These are phyloP conservation scores for Caenorhabditis parvicauda DNA, from an alignment of 2,888 invertebrate species.

Conservation along the genomic window DNA sequence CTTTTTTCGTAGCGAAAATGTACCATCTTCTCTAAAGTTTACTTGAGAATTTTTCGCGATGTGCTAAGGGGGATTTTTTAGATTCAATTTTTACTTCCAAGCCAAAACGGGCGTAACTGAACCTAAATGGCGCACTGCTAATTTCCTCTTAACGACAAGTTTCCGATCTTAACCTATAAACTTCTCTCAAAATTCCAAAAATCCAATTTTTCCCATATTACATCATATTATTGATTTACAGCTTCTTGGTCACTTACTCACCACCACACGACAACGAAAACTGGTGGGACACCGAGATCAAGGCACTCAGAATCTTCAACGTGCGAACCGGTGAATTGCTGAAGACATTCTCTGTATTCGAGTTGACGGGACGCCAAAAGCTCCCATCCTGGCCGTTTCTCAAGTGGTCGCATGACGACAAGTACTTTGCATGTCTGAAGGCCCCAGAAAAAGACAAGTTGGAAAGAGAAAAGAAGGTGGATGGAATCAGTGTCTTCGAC, in stretches of 20 bases:
- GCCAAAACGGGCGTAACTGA: too few relatives aligned
- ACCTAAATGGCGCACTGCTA: too few relatives aligned
- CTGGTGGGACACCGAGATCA: slow-evolving; percentile 72
- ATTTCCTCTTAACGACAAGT: not conserved
- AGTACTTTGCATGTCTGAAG: slow-evolving; percentile 58
- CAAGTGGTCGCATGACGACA: slow-evolving; percentile 61
- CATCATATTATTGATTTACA: slow-evolving; percentile 51
- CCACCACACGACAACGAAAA: slow-evolving; percentile 68
- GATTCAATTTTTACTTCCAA: too few relatives aligned
- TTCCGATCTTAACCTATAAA: too few relatives aligned
- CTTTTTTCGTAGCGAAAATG: slow-evolving; percentile 8
- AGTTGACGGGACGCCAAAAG: slow-evolving; percentile 37
- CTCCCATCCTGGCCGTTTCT: slow-evolving; percentile 66
- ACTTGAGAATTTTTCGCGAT: too few relatives aligned
- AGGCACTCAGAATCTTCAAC: slow-evolving; percentile 89
- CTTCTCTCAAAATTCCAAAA: too few relatives aligned
- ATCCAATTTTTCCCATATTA: not conserved
- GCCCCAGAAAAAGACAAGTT: slow-evolving; percentile 50
- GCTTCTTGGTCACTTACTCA: slow-evolving; percentile 89
- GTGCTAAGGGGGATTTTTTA: too few relatives aligned
- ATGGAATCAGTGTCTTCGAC: slow-evolving; percentile 83
- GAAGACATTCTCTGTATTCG: slow-evolving; percentile 51
- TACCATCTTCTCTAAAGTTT: not conserved
- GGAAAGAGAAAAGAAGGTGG: slow-evolving; percentile 43
- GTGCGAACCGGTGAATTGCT: slow-evolving; percentile 75